Conservation (phyloP, 2,888 invertebrate genomes). For the Apamea sordens region DNA sequence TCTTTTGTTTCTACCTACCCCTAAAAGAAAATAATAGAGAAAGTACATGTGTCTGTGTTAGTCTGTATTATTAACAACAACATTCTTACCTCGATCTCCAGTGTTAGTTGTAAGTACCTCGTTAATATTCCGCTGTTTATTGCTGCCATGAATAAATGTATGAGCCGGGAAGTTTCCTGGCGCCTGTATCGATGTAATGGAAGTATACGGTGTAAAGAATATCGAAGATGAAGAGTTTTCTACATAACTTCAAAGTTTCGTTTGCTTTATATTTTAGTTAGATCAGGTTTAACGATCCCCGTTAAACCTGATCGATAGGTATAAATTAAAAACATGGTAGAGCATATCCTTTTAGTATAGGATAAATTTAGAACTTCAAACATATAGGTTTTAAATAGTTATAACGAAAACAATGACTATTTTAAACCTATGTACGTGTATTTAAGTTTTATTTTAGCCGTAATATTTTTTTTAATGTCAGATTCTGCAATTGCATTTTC, state of each 20-base stretch:
- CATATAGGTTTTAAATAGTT: background rate
- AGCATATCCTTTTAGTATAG: background rate
- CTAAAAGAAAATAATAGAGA: conserved; percentile 6
- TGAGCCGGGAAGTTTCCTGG: conserved; percentile 43
- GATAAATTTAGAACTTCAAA: background rate
- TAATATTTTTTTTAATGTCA: background rate
- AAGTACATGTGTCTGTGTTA: background rate
- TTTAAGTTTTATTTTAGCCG: background rate
- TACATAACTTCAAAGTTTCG: conserved; percentile 1
- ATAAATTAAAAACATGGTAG: background rate
- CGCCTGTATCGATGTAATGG: conserved; percentile 42
- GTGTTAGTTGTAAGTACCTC: conserved; percentile 50
- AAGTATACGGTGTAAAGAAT: conserved; percentile 22
- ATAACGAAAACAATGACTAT: background rate
- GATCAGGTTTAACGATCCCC: background rate
- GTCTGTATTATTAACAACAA: conserved; percentile 35
- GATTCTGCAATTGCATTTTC: background rate
- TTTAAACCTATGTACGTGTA: background rate
- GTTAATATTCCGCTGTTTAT: conserved; percentile 60
- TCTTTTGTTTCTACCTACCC: background rate
- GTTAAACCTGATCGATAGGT: too few species aligned
- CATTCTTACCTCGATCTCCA: conserved; percentile 16
- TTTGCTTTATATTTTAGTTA: background rate
- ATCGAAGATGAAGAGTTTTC: conserved; percentile 34
- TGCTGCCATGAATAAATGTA: conserved; percentile 53